Percentiles rank a stretch among this genome's conserved stretches.
phyloP scores from a whole-genome alignment of 2,797 vertebrate species.

The Coregonus ussuriensis region DNA sequence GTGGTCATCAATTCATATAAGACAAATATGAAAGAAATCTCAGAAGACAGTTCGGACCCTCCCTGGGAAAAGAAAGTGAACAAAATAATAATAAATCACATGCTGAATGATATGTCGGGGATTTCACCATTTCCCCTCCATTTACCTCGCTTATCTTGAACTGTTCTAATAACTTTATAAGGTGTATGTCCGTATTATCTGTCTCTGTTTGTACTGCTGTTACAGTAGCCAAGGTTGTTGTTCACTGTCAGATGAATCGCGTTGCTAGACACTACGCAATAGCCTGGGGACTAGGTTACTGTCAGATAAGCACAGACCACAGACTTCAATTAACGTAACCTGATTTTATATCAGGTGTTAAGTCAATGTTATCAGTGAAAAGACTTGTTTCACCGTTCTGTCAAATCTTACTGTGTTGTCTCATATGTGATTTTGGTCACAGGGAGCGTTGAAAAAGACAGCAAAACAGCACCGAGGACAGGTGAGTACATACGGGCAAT shows the following conservation, averaged over 20 bases:
- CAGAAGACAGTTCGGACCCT: background rate
- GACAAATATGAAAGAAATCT: background rate
- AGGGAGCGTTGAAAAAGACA: conserved; percentile 69
- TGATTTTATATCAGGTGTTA: background rate
- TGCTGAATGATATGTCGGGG: background rate
- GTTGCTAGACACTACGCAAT: no score
- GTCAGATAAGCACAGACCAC: no score
- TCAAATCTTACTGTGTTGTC: background rate
- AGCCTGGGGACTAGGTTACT: no score
- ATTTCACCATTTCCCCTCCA: background rate
- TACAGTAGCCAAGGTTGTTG: no score
- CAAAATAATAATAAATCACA: background rate
- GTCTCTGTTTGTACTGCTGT: background rate
- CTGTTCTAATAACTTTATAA: background rate
- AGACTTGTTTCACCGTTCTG: background rate
- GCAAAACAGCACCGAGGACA: conserved; percentile 34
- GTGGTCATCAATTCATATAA: background rate
- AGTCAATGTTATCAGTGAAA: background rate
- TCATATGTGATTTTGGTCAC: conserved; percentile 6
- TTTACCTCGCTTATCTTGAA: background rate
- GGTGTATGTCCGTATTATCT: background rate
- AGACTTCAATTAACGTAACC: no score
- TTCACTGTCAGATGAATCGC: no score
- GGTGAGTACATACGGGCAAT: conserved; percentile 45
- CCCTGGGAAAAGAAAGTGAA: background rate